Base-by-base conservation (phyloP, 2,113 vertebrate species). In the Cricetomys ansorgei region DNA sequence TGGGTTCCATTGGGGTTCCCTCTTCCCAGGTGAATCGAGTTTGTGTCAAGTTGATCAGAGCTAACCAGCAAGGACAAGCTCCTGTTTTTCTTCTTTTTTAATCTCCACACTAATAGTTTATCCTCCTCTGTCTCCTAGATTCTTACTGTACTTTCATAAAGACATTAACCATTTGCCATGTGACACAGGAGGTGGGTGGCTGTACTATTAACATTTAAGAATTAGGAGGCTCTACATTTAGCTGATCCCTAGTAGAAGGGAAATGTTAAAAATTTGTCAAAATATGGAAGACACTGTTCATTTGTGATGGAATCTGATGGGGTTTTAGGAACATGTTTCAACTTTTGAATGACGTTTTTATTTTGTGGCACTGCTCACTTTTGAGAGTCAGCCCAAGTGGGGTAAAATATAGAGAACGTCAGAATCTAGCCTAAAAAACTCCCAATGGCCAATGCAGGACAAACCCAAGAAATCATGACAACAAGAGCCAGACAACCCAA, bases 191-290 rank as follows among this genome's bases (percentile, higher is more conserved):
- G 67, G 92, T 84, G 87, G 73, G 89, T 72, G 55, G 70, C 59
- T 91, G 55, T 48, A 45, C 40, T 80, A 86, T 79, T 91, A 96
- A 81, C 17, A 0, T 16, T 8, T 55, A 67, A 89, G 88, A 62
- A 80, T 53, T 55, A 72, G 12, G 29, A 77, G 43, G 21, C 55
- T 92, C 85, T 95, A 89, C 92, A 96, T 87, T 69, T 86, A 87
- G 89, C 57, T 16, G 31, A 72, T 59, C 34, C 91, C 89, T 65
- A 70, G 57, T 57, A 75, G 89, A 92, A 92, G 29, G 87, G 73
- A 92, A 96, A 94, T 37, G 55, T 73, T 16, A 55, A 92, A 92
- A 79, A 91, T 55, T 57, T 96, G 77, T 77, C 83, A 94, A 43
- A 91, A 97, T 77, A 89, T 31, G 64, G 88, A 94, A 96, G 80